A percentile compares a stretch with the other conserved stretches of the same genome.
These are phyloP conservation scores for Epiperipatus broadwayi DNA, from an alignment of 2,888 invertebrate genomes.

Conservation along the genomic window DNA sequence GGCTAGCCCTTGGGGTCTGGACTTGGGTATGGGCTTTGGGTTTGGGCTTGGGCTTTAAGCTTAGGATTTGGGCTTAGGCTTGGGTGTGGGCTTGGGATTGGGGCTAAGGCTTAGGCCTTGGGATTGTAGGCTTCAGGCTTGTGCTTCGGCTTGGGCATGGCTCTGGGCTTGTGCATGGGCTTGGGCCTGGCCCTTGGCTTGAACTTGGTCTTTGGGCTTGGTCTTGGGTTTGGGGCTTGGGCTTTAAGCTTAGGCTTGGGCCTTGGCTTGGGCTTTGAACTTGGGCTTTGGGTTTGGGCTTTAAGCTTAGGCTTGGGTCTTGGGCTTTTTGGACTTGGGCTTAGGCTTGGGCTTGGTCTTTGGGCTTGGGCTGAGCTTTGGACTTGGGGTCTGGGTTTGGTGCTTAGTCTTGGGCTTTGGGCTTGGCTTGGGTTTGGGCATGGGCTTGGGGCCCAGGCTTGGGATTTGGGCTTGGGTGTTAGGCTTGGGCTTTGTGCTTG, in stretches of 20 bases:
- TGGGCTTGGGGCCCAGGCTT: conserved; percentile 5
- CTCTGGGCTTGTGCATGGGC: not conserved
- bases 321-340: not conserved
- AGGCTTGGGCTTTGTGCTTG: not conserved
- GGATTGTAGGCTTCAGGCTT: not conserved
- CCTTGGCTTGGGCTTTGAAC: not conserved
- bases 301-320: no score
- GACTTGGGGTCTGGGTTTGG: conserved; percentile 5
- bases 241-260: conserved; percentile 1
- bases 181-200: not conserved
- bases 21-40: not conserved
- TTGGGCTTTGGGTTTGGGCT: not conserved
- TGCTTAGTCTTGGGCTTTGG: conserved; percentile 1
- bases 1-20: not conserved
- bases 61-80: not conserved
- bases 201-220: not conserved
- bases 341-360: not conserved
- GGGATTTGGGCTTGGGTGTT: conserved; percentile 6
- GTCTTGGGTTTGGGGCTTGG: no score
- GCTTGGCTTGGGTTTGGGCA: conserved; percentile 4
- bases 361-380: not conserved
- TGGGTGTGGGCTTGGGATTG: not conserved
- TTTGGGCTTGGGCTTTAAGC: not conserved
- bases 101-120: no score
- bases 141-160: conserved; percentile 1